phyloP scores from a whole-genome alignment of 2,113 vertebrate genomes.

The Spea multiplicata region DNA sequence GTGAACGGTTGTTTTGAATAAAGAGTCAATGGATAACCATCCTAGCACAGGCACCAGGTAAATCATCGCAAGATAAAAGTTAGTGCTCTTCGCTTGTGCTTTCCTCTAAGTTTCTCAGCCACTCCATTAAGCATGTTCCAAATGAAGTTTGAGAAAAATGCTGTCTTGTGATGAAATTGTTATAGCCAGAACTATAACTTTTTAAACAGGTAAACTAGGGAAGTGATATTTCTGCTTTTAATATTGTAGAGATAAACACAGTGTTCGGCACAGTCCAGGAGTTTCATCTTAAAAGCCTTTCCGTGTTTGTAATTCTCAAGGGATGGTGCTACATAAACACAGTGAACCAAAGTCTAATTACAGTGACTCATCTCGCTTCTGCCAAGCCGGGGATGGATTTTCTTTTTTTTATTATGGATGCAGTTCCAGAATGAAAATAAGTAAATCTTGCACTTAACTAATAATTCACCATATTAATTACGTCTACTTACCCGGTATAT shows the following conservation, averaged over 20 bases:
- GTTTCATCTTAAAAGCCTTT: constrained; percentile 57
- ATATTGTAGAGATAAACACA: too few relatives aligned
- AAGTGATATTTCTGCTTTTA: not conserved
- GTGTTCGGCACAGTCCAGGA: constrained; percentile 30
- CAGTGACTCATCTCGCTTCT: constrained; percentile 37
- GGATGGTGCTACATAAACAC: constrained; percentile 51
- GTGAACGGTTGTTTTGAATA: too few relatives aligned
- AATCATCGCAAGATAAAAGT: too few relatives aligned
- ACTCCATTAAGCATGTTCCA: too few relatives aligned
- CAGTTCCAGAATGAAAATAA: not conserved
- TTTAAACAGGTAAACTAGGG: not conserved
- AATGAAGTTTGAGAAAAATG: too few relatives aligned
- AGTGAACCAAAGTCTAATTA: constrained; percentile 54
- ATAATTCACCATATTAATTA: too few relatives aligned
- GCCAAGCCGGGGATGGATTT: not conserved
- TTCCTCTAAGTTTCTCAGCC: too few relatives aligned
- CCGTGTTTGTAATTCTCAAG: constrained; percentile 55
- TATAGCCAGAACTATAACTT: not conserved
- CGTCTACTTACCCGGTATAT: too few relatives aligned
- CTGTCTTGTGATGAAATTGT: not conserved
- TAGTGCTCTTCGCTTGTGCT: too few relatives aligned
- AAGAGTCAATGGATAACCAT: too few relatives aligned
- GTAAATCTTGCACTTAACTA: too few relatives aligned
- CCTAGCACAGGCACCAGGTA: too few relatives aligned
- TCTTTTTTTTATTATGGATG: not conserved